Base-by-base conservation (phyloP, 1,140 invertebrate species). In the Platyscapa corneri region DNA sequence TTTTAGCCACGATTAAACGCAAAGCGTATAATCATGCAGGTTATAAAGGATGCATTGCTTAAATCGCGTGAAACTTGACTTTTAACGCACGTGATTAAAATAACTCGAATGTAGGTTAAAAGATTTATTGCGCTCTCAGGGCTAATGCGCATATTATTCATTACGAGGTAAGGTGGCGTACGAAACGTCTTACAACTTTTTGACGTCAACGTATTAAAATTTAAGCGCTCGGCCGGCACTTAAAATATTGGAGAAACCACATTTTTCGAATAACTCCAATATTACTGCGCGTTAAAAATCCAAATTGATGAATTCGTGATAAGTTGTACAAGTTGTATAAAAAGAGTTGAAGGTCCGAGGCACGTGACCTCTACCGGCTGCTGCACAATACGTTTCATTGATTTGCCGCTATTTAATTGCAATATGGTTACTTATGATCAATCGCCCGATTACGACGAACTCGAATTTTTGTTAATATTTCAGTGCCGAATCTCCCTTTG, bases 61-160 rank as follows among this genome's bases (percentile, higher is more conserved):
- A 27, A 74, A 42, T 74, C 42, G 70, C 37, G 23, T n/a, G 37
- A 37, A 42, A 74, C 70, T 42, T 74, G 20, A 74, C 67, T 67
- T 32, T 72, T 72, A 72, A 72, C 34, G 23, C 27, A 39, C 67
- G 10, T 72, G 34, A 72, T 72, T 37, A 39, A 72, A 72, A 70
- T 70, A 70, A 70, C 65, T 70, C 37, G 37, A 70, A 34, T 70
- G 65, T 70, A 70, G 32, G 67, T 39, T 72, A 23, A 72, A 72
- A 39, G 67, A 72, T 72, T 72, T 72, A 72, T 72, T 72, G 18
- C 16, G 67, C 67, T 72, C 67, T 72, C 67, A 39, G 67, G 34
- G 67, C 70, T 42, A 74, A 74, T 39, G 27, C 7, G 16, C 12
- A 42, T 42, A 42, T 74, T 74, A 74, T 74, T 74, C 37, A 74